phyloP scores from a whole-genome alignment of 2,888 invertebrate species.

The Lypha dubia region DNA sequence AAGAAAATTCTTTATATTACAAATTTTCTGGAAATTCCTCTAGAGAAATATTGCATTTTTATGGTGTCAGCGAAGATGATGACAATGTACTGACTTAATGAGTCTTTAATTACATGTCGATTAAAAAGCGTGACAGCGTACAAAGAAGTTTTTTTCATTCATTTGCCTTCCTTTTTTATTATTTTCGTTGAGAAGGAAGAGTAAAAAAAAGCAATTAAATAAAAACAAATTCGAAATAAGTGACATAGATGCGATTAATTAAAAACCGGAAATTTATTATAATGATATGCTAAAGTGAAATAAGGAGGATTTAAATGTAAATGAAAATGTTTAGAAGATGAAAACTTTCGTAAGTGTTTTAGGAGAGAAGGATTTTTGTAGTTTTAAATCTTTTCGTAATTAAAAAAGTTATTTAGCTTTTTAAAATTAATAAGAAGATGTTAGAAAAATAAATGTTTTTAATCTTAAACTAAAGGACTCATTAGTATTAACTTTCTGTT shows the following conservation, averaged over 20 bases:
- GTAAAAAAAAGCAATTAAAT: slow-evolving; percentile 17
- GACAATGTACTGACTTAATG: slow-evolving; percentile 74
- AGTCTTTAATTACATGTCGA: slow-evolving; percentile 77
- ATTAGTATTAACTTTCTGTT: too few relatives aligned
- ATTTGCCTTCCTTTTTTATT: too few relatives aligned
- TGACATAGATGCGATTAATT: slow-evolving; percentile 72
- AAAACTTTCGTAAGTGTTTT: slow-evolving; percentile 26
- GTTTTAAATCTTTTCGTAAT: too few relatives aligned
- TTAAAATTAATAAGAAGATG: neutral
- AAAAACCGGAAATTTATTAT: slow-evolving; percentile 65
- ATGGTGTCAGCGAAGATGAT: slow-evolving; percentile 65
- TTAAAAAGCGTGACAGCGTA: slow-evolving; percentile 69
- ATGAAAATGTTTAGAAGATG: slow-evolving; percentile 30
- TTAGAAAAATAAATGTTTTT: too few relatives aligned
- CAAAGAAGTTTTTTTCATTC: slow-evolving; percentile 12
- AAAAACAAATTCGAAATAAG: slow-evolving; percentile 35
- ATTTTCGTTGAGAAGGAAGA: neutral
- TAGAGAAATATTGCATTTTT: slow-evolving; percentile 63
- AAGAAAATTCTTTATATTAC: slow-evolving; percentile 62
- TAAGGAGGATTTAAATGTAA: slow-evolving; percentile 1
- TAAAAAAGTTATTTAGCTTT: neutral
- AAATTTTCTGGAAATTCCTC: slow-evolving; percentile 59
- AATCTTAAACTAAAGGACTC: too few relatives aligned
- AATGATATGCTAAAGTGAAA: slow-evolving; percentile 17
- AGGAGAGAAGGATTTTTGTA: too few relatives aligned